Base-by-base conservation (phyloP, 2,888 invertebrate species). In the Baronia brevicornis region DNA sequence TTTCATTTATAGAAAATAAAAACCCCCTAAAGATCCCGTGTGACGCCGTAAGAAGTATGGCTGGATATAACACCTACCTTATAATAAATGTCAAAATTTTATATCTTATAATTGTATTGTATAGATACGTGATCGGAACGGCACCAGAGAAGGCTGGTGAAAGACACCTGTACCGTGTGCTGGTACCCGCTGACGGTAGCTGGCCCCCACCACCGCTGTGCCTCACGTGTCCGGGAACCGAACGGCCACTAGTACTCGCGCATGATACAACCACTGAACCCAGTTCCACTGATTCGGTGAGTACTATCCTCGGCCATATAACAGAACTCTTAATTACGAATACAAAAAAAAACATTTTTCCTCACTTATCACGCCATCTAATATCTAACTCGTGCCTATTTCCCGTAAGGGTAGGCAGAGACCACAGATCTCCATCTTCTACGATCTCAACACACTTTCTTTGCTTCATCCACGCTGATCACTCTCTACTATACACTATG, bases 71-170 rank as follows among this genome's bases (percentile, higher is more conserved):
- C n/a, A n/a, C n/a, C n/a, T n/a, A n/a, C n/a, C n/a, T n/a, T n/a
- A 6, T 13, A 10, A 10, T 23, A 9, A 20, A 15, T 15, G 15
- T 2, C 17, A 2, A 1, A 10, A 25, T 10, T 9, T 5, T 24
- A 5, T 23, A 20, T 1, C 5, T 25, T 2, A 9, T 25, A n/a
- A 5, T 6, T 18, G 17, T 5, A 1, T 4, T 22, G 36, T 33
- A 2, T 75, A 93, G 93, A 39, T 96, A 94, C 70, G 93, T 92
- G 54, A 88, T 94, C 48, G 94, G 93, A 18, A 92, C 93, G 3
- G 90, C 90, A 2, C 90, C 91, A 47, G 90, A 89, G 27, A 87
- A 89, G 44, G 93, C 96, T 0, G 91, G 93, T 0, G 90, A 92
- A 57, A 86, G 94, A 1, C 96, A 96, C 68, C 77, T 96, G 42